Evolutionary conservation across 2,888 invertebrate genomes (phyloP), one percentile per base, ranked within the genome.

Genomic region (Hydrotaea cyrtoneurina): DNA sequence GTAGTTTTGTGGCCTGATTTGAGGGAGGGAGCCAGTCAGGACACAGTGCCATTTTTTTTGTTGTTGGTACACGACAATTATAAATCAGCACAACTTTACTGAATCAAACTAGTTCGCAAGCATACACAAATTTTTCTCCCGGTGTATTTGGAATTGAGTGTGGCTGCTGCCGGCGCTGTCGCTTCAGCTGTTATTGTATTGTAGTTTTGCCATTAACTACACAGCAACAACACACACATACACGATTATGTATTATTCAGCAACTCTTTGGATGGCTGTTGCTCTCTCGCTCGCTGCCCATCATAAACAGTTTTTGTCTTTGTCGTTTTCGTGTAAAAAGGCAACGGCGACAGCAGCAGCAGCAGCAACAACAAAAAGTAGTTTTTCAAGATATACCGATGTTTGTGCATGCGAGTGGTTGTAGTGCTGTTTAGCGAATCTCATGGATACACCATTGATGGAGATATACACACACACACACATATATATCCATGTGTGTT

Each of bases 301-400:
- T n/a, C n/a, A 31, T 2, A 23, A 53, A 19, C 43, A 59, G 26
- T 59, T 83, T 73, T 59, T 50, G 71, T 23, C 84, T 84, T 81
- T 84, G 75, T 84, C 84, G 75, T 76, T 84, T 84, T 84, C 84
- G 84, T 81, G 84, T 72, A 79, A 64, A 39, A 71, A 55, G 10
- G 10, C 74, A 62, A 53, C 62, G 59, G 7, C 39, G n/a, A 39
- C 39, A 64, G 3, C 23, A 57, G 69, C 39, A 13, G 39, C 39
- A 31, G 31, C 31, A 31, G 26, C 43, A 82, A 19, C 10, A 53
- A 15, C 11, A 53, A 39, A 79, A 80, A 78, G 75, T 80, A 84
- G 80, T 84, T 84, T 80, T 75, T 71, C 78, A 71, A 64, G 55
- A 64, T 62, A 55, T 75, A 19, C 79, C 69, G 31, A 11, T 8